These are phyloP conservation scores for Oncorhynchus clarkii DNA, from an alignment of 2,113 vertebrate species.

Conservation along the genomic window DNA sequence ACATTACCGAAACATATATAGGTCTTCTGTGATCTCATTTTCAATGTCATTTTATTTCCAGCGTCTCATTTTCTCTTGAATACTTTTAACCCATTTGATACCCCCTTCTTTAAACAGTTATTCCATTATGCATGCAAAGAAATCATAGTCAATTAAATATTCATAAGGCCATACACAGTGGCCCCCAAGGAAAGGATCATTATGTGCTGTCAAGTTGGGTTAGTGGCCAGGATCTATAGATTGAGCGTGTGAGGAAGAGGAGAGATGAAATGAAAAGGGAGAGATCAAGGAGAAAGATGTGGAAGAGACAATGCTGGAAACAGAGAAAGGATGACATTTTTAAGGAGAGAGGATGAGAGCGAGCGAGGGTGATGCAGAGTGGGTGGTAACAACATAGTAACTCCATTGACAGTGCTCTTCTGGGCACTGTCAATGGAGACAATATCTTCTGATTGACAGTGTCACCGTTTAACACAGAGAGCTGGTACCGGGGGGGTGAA, in stretches of 20 bases:
- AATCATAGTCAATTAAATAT: conserved; percentile 68
- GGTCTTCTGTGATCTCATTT: not conserved
- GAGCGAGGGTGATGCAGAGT: not conserved
- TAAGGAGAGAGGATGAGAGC: not conserved
- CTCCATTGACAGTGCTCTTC: conserved; percentile 25
- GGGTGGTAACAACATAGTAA: conserved; percentile 47
- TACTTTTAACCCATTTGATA: not conserved
- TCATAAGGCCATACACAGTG: conserved; percentile 53
- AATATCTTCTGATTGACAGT: conserved; percentile 32
- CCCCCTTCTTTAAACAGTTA: conserved; percentile 57
- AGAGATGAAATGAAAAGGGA: not conserved
- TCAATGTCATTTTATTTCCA: not conserved
- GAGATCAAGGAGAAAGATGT: not conserved
- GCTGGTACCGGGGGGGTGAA: conserved; percentile 25
- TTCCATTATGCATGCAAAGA: conserved; percentile 69
- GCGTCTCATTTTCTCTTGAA: not conserved
- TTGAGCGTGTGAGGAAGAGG: not conserved
- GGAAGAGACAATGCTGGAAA: not conserved
- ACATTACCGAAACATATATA: not conserved
- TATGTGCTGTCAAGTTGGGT: conserved; percentile 58
- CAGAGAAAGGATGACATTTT: no score
- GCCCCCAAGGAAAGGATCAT: conserved; percentile 49
- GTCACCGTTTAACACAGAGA: not conserved
- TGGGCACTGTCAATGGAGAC: conserved; percentile 65
- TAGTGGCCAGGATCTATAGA: conserved; percentile 42